Conservation (phyloP, 2,888 invertebrate species). For the Rhagium mordax region DNA sequence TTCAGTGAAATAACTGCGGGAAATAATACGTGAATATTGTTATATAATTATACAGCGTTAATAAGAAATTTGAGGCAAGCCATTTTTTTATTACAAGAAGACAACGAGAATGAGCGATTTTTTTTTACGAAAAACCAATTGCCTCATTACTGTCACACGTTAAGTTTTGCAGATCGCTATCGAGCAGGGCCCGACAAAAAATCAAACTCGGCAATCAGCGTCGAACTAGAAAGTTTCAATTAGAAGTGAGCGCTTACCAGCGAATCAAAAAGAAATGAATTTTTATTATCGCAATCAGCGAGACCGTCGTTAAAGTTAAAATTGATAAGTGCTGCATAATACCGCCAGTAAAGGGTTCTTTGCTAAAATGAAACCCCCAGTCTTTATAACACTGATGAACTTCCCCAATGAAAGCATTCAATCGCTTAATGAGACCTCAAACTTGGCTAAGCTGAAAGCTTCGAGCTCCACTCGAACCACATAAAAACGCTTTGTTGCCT, state of each 20-base stretch:
- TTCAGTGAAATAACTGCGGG: no score
- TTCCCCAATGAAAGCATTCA: conserved; percentile 42
- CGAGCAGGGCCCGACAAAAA: not conserved
- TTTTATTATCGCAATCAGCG: conserved; percentile 21
- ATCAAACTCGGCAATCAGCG: conserved; percentile 9
- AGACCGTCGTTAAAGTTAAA: conserved; percentile 21
- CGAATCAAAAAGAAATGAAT: conserved; percentile 26
- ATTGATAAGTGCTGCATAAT: conserved; percentile 36
- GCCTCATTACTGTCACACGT: no score
- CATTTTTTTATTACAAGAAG: no score
- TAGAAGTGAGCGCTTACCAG: conserved; percentile 4
- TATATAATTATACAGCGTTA: no score
- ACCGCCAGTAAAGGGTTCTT: conserved; percentile 18
- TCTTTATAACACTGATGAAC: conserved; percentile 42
- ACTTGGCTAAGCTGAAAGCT: conserved; percentile 33
- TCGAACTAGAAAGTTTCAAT: conserved; percentile 9
- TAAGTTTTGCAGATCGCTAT: no score
- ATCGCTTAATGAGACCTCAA: conserved; percentile 44
- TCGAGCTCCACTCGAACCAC: conserved; percentile 13
- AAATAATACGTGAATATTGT: no score
- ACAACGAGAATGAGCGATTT: no score
- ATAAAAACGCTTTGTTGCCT: conserved; percentile 36
- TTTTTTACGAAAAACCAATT: no score
- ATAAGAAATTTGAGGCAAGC: no score
- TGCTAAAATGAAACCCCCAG: conserved; percentile 28